Percentiles rank a stretch among this genome's conserved stretches.
Evolutionary conservation across 2,797 vertebrate species (phyloP).

Genomic region (Spondyliosoma cantharus): DNA sequence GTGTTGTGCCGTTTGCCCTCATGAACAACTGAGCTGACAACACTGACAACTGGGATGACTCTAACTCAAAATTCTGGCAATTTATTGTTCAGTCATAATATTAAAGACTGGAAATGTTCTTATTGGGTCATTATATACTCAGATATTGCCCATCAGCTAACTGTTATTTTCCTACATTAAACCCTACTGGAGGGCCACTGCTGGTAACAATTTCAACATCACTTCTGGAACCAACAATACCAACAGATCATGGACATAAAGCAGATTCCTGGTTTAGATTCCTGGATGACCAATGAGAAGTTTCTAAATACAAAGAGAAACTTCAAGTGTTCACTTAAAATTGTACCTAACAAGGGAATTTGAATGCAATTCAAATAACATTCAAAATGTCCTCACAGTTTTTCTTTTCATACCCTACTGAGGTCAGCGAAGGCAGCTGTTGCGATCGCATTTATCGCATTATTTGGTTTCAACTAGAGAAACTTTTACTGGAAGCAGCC

Average conservation of each 20-base stretch:
- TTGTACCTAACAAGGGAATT: not conserved
- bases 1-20: slow-evolving; percentile 38
- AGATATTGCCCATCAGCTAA: slow-evolving; percentile 7
- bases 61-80: not conserved
- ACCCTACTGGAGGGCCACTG: slow-evolving; percentile 17
- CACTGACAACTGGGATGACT: slow-evolving; percentile 15
- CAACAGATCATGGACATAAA: slow-evolving; percentile 67
- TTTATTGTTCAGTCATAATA: not conserved
- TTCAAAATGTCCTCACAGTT: not conserved
- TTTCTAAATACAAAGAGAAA: not conserved
- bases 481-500: slow-evolving; percentile 16
- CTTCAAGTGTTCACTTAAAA: slow-evolving; percentile 2
- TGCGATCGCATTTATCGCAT: not conserved
- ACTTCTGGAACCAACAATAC: slow-evolving; percentile 54
- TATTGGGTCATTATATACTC: slow-evolving; percentile 14
- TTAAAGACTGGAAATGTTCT: slow-evolving; percentile 26
- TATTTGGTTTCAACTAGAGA: not conserved
- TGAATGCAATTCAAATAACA: not conserved
- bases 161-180: not conserved
- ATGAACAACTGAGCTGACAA: slow-evolving; percentile 42
- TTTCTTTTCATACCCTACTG: not conserved
- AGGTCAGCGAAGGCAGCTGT: not conserved
- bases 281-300: slow-evolving; percentile 54
- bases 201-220: slow-evolving; percentile 33
- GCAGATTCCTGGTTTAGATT: slow-evolving; percentile 43